Percentiles rank a stretch among this genome's conserved stretches.
These are phyloP conservation scores for Iphiclides podalirius DNA, from an alignment of 2,888 invertebrate genomes.

Conservation along the genomic window DNA sequence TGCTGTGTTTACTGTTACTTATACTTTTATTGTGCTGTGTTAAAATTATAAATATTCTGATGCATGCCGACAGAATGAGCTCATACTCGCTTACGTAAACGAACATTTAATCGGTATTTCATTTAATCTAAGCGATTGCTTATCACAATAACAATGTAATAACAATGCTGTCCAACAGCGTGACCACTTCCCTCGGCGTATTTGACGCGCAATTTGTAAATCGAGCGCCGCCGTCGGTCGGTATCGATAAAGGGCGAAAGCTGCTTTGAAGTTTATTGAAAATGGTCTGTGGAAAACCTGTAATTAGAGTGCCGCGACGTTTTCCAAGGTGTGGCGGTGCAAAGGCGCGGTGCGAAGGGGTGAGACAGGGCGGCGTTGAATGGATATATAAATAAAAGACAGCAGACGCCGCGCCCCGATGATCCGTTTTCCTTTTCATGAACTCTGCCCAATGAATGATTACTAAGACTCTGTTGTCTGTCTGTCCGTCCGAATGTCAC, in stretches of 20 bases:
- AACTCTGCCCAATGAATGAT: slow-evolving; percentile 36
- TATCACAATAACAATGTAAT: slow-evolving; percentile 14
- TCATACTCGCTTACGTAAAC: slow-evolving; percentile 6
- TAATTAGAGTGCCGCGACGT: not conserved
- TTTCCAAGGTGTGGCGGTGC: slow-evolving; percentile 14
- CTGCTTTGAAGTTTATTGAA: too few species aligned
- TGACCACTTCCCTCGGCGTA: not conserved
- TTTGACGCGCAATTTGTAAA: not conserved
- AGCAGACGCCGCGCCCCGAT: slow-evolving; percentile 50
- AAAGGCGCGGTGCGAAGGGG: too few species aligned
- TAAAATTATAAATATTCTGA: not conserved
- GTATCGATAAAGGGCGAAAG: too few species aligned
- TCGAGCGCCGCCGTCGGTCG: not conserved
- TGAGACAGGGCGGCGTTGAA: too few species aligned
- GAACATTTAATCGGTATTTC: slow-evolving; percentile 8
- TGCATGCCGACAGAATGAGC: not conserved
- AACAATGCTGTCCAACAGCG: not conserved
- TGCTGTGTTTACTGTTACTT: too few species aligned
- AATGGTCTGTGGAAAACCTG: too few species aligned
- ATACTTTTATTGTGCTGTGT: too few species aligned
- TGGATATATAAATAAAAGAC: slow-evolving; percentile 60
- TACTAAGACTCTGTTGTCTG: too few species aligned
- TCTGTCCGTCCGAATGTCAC: too few species aligned
- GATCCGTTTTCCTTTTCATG: slow-evolving; percentile 53
- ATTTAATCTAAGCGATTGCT: slow-evolving; percentile 10